A percentile compares a stretch with the other conserved stretches of the same genome.
phyloP scores from a whole-genome alignment of 1,140 invertebrate species.

The Rhopalosiphum maidis region DNA sequence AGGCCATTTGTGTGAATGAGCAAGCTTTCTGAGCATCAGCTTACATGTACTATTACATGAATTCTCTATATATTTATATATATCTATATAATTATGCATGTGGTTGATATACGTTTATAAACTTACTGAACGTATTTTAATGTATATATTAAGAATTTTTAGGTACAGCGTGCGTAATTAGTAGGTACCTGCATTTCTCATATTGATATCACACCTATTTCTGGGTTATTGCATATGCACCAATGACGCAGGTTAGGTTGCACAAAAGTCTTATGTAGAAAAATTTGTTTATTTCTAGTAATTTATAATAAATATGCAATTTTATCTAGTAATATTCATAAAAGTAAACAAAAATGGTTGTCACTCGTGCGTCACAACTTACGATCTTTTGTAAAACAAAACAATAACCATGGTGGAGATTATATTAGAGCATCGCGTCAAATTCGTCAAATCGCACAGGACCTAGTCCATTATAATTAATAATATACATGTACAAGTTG shows the following conservation, averaged over 20 bases:
- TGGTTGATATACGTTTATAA: background rate
- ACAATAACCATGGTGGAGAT: background rate
- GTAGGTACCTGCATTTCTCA: background rate
- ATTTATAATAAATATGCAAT: background rate
- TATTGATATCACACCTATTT: background rate
- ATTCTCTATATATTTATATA: background rate
- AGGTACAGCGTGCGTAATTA: background rate
- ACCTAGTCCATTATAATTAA: background rate
- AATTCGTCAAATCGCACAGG: background rate
- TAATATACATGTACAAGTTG: background rate
- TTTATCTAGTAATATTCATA: background rate
- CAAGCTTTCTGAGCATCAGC: background rate
- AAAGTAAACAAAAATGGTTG: background rate
- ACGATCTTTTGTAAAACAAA: background rate
- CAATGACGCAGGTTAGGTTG: background rate
- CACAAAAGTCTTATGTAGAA: background rate
- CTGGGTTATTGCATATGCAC: background rate
- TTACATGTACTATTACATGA: background rate
- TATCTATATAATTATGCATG: background rate
- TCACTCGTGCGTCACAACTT: background rate
- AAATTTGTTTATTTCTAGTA: background rate
- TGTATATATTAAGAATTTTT: background rate
- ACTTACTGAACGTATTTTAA: background rate
- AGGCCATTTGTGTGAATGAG: background rate
- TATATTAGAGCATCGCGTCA: background rate